A percentile compares a stretch with the other conserved stretches of the same genome.
Conservation (phyloP, 2,888 invertebrate species). For the Lasioglossum villosulum region DNA sequence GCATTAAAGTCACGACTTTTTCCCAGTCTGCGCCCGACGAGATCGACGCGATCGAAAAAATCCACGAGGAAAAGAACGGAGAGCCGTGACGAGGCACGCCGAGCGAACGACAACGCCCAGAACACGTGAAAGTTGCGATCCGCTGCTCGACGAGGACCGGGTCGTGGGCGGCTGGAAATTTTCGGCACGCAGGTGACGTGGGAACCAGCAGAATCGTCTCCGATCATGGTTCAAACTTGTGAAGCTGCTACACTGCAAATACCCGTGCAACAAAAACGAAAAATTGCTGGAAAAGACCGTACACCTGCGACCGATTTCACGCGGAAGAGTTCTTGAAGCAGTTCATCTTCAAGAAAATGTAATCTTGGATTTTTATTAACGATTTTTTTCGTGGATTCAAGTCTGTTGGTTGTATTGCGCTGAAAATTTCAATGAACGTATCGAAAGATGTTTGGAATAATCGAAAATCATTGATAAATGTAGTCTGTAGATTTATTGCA, state of each 20-base stretch:
- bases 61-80: constrained; percentile 33
- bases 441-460: too few relatives aligned
- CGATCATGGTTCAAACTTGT: neutral
- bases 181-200: neutral
- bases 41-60: constrained; percentile 52
- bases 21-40: constrained; percentile 59
- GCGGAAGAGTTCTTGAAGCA: neutral
- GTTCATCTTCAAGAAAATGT: neutral
- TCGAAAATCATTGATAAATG: too few relatives aligned
- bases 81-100: constrained; percentile 6
- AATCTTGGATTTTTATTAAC: neutral
- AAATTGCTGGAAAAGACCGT: neutral
- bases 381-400: too few relatives aligned
- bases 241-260: neutral
- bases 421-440: too few relatives aligned
- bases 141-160: neutral
- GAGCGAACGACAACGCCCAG: constrained; percentile 33
- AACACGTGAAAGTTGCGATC: constrained; percentile 27
- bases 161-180: constrained; percentile 2
- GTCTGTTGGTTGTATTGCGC: too few relatives aligned
- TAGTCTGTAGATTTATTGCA: too few relatives aligned
- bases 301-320: neutral
- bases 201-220: neutral
- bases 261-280: neutral
- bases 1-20: constrained; percentile 64